Conservation (phyloP, 92 coral and sea anemone genomes). For the Zoanthus sociatus region DNA sequence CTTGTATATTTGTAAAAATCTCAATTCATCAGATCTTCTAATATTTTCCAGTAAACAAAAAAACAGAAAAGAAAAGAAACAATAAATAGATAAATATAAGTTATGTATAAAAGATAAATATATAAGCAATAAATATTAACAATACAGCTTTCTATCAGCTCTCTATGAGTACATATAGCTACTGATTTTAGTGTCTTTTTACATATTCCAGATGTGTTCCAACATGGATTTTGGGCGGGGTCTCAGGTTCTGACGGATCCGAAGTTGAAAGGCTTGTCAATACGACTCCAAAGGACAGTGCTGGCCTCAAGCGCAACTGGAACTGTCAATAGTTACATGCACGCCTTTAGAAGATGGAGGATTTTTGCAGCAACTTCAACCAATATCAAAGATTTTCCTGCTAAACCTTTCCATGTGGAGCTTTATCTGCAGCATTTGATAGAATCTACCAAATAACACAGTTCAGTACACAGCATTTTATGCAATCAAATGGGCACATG, state of each 20-base stretch:
- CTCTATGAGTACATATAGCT: too few relatives aligned
- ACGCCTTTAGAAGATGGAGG: conserved; percentile 38
- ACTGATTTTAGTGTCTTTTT: too few relatives aligned
- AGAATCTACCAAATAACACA: conserved; percentile 44
- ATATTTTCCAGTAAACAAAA: too few relatives aligned
- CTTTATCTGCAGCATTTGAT: conserved; percentile 48
- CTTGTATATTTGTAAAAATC: too few relatives aligned
- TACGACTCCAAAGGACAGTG: conserved; percentile 25
- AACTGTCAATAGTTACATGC: conserved; percentile 27
- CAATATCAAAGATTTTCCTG: conserved; percentile 25
- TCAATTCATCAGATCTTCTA: too few relatives aligned
- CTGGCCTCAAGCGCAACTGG: conserved; percentile 22
- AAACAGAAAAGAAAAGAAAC: too few relatives aligned
- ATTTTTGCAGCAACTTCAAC: conserved; percentile 18
- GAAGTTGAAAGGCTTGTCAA: conserved; percentile 28
- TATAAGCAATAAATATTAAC: too few relatives aligned
- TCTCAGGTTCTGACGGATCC: background rate
- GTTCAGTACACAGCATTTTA: conserved; percentile 57
- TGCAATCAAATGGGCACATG: conserved; percentile 58
- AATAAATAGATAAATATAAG: too few relatives aligned
- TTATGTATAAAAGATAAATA: too few relatives aligned
- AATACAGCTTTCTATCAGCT: too few relatives aligned
- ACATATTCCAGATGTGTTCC: conserved; percentile 48
- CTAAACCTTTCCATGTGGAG: conserved; percentile 45
- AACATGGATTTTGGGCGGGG: conserved; percentile 20